Conservation (phyloP, 2,888 invertebrate genomes). For the Baccha elongata region DNA sequence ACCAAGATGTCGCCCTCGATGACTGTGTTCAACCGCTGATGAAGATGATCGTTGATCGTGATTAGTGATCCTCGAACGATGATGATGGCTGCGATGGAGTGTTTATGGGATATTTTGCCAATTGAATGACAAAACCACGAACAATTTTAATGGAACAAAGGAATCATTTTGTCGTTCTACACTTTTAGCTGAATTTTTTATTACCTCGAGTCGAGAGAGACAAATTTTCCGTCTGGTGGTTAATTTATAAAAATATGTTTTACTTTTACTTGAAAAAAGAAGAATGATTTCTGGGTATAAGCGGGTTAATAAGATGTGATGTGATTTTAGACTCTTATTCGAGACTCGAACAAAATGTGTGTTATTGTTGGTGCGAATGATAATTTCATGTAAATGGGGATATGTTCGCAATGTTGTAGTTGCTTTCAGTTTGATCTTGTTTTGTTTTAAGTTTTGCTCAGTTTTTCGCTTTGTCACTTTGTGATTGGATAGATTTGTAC, state of each 20-base stretch:
- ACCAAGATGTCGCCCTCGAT: neutral
- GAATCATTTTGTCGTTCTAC: conserved; percentile 28
- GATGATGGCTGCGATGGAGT: conserved; percentile 56
- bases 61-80: conserved; percentile 53
- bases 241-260: neutral
- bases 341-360: no score
- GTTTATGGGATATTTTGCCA: conserved; percentile 67
- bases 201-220: conserved; percentile 41
- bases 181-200: conserved; percentile 11
- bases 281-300: conserved; percentile 56
- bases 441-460: no score
- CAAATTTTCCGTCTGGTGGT: conserved; percentile 26
- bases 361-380: no score
- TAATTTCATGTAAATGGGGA: no score
- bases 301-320: conserved; percentile 59
- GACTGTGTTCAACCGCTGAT: conserved; percentile 3
- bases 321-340: no score
- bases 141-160: conserved; percentile 51
- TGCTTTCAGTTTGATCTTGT: no score
- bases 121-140: conserved; percentile 58
- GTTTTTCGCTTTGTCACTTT: no score
- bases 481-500: no score
- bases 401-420: no score
- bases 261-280: conserved; percentile 47
- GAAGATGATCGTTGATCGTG: conserved; percentile 60